Evolutionary conservation across 2,888 invertebrate species (phyloP).

Genomic region (Scelioninae gen. 1): DNA sequence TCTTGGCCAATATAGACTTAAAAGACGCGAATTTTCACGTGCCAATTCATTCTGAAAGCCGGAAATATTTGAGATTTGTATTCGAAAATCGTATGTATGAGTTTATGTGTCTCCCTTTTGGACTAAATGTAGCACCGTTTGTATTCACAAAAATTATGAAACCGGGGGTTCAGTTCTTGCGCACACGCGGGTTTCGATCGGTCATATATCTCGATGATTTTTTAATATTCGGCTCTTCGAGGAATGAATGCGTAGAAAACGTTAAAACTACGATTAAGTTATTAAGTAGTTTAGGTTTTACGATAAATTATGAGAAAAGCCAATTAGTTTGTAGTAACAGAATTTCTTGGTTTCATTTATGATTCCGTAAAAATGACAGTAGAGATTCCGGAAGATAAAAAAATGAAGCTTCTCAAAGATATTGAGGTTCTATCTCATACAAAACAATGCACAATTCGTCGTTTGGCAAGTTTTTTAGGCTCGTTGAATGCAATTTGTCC

Average conservation of each 20-base stretch:
- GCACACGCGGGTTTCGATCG: background rate
- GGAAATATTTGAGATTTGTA: background rate
- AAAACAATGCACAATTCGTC: background rate
- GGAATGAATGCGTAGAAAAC: background rate
- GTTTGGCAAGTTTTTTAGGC: background rate
- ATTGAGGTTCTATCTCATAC: background rate
- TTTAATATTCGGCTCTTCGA: background rate
- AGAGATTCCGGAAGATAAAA: background rate
- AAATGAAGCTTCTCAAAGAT: background rate
- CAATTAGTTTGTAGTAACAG: background rate
- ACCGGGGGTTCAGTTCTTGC: background rate
- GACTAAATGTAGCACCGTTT: background rate
- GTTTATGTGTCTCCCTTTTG: background rate
- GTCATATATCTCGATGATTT: background rate
- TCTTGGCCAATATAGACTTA: background rate
- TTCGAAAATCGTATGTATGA: background rate
- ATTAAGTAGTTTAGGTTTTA: background rate
- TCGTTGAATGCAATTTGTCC: background rate
- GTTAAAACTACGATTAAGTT: background rate
- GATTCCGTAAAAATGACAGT: background rate
- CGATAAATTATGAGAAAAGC: background rate
- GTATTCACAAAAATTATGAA: background rate
- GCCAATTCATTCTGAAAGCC: background rate
- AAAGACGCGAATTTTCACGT: conserved; percentile 6
- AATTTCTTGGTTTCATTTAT: background rate